These are phyloP conservation scores for Micromys minutus DNA, from an alignment of 2,113 vertebrate genomes.

Conservation along the genomic window DNA sequence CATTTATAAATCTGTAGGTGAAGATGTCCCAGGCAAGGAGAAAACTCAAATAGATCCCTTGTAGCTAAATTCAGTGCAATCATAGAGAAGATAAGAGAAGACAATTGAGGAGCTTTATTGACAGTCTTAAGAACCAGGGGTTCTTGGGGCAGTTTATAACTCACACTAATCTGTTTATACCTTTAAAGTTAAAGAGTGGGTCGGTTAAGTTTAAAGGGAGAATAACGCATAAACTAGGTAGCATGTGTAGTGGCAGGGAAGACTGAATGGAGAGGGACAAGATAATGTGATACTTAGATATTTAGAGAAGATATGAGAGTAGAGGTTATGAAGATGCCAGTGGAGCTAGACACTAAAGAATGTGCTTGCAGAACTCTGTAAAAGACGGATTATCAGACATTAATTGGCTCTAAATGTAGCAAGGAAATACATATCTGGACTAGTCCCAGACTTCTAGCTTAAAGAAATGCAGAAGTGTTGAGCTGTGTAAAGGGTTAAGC, in stretches of 20 bases:
- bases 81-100: background rate
- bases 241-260: no score
- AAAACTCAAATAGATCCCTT: background rate
- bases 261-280: background rate
- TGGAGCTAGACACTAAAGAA: background rate
- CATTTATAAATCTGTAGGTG: background rate
- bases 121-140: accelerated
- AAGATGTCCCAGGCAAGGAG: background rate
- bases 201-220: background rate
- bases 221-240: background rate
- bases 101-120: background rate
- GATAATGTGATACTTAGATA: background rate
- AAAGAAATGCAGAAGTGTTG: background rate
- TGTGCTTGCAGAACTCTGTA: background rate
- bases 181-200: background rate
- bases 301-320: background rate
- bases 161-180: background rate
- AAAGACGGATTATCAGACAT: background rate
- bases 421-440: background rate
- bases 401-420: background rate
- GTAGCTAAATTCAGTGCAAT: background rate
- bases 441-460: background rate
- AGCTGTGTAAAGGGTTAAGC: background rate
- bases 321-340: background rate
- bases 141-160: background rate